These are phyloP conservation scores for Zeus faber DNA, from an alignment of 2,113 vertebrate species.

Conservation along the genomic window DNA sequence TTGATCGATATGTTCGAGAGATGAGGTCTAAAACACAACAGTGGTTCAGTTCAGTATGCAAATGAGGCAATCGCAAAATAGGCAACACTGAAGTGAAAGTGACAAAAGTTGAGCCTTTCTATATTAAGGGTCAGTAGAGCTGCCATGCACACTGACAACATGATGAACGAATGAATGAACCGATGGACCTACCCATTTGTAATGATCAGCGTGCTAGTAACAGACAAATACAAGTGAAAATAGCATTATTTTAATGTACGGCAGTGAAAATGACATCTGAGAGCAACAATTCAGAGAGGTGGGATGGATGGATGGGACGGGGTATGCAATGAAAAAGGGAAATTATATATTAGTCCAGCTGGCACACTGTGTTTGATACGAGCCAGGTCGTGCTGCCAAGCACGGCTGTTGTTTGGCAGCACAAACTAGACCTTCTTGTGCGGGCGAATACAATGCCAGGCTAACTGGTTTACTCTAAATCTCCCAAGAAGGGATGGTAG, in stretches of 20 bases:
- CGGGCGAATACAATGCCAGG: too few species aligned
- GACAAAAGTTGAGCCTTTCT: slow-evolving; percentile 24
- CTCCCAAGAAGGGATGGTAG: too few species aligned
- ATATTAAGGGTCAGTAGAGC: slow-evolving; percentile 24
- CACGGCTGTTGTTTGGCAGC: too few species aligned
- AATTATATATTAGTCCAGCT: slow-evolving; percentile 50
- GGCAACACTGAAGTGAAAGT: slow-evolving; percentile 60
- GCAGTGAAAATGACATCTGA: slow-evolving; percentile 45
- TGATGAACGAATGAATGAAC: slow-evolving; percentile 61
- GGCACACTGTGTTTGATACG: slow-evolving; percentile 45
- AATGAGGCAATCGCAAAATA: slow-evolving; percentile 56
- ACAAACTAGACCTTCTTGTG: too few species aligned
- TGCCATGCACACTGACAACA: slow-evolving; percentile 72
- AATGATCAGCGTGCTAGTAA: slow-evolving; percentile 83
- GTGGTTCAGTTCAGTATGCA: too few species aligned
- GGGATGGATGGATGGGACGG: slow-evolving; percentile 2
- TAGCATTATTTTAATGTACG: slow-evolving; percentile 43
- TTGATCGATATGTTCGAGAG: too few species aligned
- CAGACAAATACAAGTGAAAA: slow-evolving; percentile 74
- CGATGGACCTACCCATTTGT: slow-evolving; percentile 82
- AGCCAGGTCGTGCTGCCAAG: too few species aligned
- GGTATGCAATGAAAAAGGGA: background rate
- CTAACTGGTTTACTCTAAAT: too few species aligned
- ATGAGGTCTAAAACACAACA: too few species aligned
- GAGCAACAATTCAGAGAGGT: slow-evolving; percentile 40